phyloP scores from a whole-genome alignment of 2,797 vertebrate genomes.

The Erethizon dorsatum region DNA sequence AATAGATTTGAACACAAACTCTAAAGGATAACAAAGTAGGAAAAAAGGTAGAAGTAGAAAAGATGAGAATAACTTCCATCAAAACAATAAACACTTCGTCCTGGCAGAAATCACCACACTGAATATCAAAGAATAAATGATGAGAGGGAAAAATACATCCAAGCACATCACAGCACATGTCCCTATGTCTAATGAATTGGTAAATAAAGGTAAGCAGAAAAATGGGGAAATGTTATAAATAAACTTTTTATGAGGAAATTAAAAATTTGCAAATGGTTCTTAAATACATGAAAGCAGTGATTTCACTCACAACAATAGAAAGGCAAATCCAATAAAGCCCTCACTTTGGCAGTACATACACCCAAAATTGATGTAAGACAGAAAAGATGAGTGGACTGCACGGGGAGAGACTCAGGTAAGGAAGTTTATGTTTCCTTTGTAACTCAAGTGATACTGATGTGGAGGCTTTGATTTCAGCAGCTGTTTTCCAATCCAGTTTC shows the following conservation, averaged over 20 bases:
- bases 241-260: neutral
- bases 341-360: neutral
- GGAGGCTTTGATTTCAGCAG: neutral
- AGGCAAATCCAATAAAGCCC: neutral
- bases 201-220: neutral
- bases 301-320: slow-evolving; percentile 3
- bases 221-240: neutral
- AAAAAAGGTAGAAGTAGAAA: neutral
- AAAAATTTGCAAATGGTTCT: neutral
- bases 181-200: neutral
- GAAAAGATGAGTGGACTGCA: neutral
- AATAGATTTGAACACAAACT: neutral
- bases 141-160: neutral
- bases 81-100: neutral
- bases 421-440: neutral
- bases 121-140: neutral
- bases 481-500: slow-evolving; percentile 63
- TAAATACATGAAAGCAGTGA: slow-evolving; percentile 10
- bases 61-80: neutral
- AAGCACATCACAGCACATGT: neutral
- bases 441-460: neutral
- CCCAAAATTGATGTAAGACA: neutral
- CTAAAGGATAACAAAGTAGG: neutral
- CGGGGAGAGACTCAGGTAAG: neutral
- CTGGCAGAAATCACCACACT: neutral